phyloP scores from a whole-genome alignment of 2,797 vertebrate species.

The Alcedo quadribrachys region DNA sequence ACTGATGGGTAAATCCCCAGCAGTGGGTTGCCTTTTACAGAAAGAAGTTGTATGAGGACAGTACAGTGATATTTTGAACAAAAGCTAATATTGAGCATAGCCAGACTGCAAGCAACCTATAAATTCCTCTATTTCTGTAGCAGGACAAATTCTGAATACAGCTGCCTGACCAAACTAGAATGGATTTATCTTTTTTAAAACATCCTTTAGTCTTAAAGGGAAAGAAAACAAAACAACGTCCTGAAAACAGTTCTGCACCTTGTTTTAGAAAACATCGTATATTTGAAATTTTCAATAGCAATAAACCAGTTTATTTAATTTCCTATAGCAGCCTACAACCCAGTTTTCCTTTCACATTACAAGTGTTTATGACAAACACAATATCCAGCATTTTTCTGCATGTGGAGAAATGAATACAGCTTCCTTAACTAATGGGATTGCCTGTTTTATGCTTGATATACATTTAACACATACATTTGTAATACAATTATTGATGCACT shows the following conservation, averaged over 20 bases:
- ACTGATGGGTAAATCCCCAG: not conserved
- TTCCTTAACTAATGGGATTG: constrained; percentile 23
- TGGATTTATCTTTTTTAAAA: no score
- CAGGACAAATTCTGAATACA: not conserved
- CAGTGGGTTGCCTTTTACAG: not conserved
- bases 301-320: constrained; percentile 48
- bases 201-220: not conserved
- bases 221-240: not conserved
- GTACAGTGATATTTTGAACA: not conserved
- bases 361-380: constrained; percentile 10
- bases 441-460: constrained; percentile 9
- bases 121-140: not conserved
- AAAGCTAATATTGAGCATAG: not conserved
- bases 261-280: not conserved
- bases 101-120: not conserved
- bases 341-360: constrained; percentile 25
- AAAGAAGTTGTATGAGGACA: not conserved
- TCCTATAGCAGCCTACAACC: not conserved
- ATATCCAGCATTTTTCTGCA: not conserved
- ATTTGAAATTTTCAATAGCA: constrained; percentile 15
- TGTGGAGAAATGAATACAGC: not conserved
- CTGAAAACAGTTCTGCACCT: not conserved
- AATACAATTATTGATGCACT: constrained; percentile 36
- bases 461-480: constrained; percentile 15
- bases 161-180: not conserved